These are phyloP conservation scores for Phocoena phocoena DNA, from an alignment of 2,113 vertebrate genomes.

Conservation along the genomic window DNA sequence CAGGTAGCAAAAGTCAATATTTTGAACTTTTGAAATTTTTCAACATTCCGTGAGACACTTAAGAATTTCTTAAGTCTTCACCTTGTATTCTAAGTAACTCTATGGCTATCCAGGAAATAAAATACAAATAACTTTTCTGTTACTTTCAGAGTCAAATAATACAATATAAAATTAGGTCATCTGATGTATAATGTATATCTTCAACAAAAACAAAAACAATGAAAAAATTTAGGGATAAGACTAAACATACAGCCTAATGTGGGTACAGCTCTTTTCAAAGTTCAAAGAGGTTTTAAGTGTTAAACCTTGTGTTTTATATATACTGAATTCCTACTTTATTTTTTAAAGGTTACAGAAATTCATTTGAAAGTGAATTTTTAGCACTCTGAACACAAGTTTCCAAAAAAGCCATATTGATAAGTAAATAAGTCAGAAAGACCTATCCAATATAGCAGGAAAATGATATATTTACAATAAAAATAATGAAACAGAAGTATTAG, in stretches of 20 bases:
- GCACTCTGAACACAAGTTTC: background rate
- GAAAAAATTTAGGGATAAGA: background rate
- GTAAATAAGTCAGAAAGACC: background rate
- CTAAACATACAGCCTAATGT: background rate
- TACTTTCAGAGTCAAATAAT: background rate
- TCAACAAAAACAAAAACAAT: background rate
- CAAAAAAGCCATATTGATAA: background rate
- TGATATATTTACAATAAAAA: background rate
- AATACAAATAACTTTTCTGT: background rate
- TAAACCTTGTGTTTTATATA: background rate
- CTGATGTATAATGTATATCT: background rate
- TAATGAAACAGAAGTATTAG: background rate
- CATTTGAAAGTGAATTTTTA: background rate
- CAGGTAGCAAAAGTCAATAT: background rate
- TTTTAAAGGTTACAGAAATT: background rate
- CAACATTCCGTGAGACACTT: background rate
- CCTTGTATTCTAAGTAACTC: background rate
- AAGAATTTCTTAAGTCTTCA: background rate
- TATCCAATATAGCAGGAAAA: background rate
- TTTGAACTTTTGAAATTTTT: conserved; percentile 22
- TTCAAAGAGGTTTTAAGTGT: background rate
- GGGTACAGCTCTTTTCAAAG: background rate
- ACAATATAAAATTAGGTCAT: background rate
- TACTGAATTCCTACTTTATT: background rate
- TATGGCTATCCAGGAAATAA: background rate